Evolutionary conservation across 1,140 invertebrate species (phyloP), one percentile per base, ranked within the genome.

Genomic region (Cydia pomonella): DNA sequence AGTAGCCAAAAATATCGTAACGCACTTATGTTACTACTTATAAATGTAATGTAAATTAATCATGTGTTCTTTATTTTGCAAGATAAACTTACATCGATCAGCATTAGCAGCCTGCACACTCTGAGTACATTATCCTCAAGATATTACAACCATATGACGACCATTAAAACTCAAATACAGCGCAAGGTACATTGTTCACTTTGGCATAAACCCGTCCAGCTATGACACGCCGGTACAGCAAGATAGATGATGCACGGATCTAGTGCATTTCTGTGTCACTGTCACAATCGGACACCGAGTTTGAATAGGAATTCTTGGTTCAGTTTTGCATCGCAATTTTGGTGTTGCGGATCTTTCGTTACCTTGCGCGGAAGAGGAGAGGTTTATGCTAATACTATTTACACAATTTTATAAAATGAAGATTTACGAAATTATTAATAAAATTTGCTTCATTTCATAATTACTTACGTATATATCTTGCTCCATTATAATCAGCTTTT

Each of bases 161-260:
- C 50, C 50, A 53, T 53, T 23, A 59, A 53, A 53, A 18, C n/a
- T n/a, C 50, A 7, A 53, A 23, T 59, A 59, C 21, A 0, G 53
- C 53, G 21, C 53, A 23, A 10, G 21, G 53, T n/a, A 23, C 53
- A 59, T 59, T 59, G 53, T 23, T 59, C 53, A 59, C 53, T 59
- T 23, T 12, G 53, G 53, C 53, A 59, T 59, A 59, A 59, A 59
- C 53, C 53, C 53, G 53, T 59, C 53, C 21, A 21, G 21, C 53
- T 59, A 59, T 59, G 53, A 59, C 53, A 59, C 18, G 50, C n/a
- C 18, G 53, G 18, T 59, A 23, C 53, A 59, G 53, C 53, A 59
- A 59, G 53, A 59, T 59, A 59, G 53, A 59, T 59, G 53, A 59
- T 59, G 53, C n/a, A 59, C 53, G 53, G 53, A 59, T 59, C 21